Evolutionary conservation across 2,888 invertebrate genomes (phyloP).

Genomic region (Polymixis flavicincta): DNA sequence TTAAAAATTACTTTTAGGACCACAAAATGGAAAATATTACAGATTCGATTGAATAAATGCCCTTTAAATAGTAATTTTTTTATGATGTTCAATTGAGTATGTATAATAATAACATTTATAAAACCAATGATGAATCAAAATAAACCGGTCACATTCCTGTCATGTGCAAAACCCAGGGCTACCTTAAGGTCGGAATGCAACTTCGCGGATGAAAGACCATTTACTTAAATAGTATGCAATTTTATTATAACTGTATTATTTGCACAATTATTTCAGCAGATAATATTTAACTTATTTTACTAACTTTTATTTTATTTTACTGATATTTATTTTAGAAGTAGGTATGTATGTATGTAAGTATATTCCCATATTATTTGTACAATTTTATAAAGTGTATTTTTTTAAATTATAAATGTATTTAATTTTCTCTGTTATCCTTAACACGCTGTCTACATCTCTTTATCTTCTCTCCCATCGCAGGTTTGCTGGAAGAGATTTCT

Average conservation of each 20-base stretch:
- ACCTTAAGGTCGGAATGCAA: conserved; percentile 4
- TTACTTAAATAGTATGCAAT: conserved; percentile 6
- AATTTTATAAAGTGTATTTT: no score
- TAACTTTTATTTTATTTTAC: no score
- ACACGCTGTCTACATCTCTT: no score
- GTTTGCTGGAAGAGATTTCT: no score
- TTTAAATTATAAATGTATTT: no score
- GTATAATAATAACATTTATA: neutral
- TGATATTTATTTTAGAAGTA: no score
- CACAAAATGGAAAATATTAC: neutral
- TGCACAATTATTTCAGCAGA: neutral
- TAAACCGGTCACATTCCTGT: conserved; percentile 42
- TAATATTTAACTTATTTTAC: neutral
- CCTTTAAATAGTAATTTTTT: neutral
- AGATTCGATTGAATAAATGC: neutral
- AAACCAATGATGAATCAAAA: conserved; percentile 13
- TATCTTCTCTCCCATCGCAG: no score
- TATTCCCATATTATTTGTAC: no score
- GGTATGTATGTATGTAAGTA: no score
- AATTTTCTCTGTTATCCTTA: no score
- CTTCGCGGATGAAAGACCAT: conserved; percentile 19
- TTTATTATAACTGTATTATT: conserved; percentile 3
- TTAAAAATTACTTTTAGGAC: neutral
- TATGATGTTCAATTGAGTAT: neutral
- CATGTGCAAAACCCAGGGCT: conserved; percentile 3